phyloP scores from a whole-genome alignment of 2,113 vertebrate genomes.

The Poeciliopsis prolifica region DNA sequence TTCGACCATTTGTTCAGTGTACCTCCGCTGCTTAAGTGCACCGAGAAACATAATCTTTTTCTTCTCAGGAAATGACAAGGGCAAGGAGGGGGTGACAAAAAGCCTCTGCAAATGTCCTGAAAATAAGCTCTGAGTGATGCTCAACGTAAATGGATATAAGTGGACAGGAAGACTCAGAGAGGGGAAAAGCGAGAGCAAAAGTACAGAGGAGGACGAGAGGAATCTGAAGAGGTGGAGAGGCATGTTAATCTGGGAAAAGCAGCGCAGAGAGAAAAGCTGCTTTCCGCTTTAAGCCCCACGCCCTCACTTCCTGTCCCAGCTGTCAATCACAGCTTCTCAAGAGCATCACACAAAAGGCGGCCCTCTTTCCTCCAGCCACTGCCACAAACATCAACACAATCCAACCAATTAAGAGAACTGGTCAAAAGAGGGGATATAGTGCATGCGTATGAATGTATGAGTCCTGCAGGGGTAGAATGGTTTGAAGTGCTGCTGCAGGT shows the following conservation, averaged over 20 bases:
- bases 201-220: slow-evolving; percentile 43
- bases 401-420: slow-evolving; percentile 40
- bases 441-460: slow-evolving; percentile 10
- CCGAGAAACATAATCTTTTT: slow-evolving; percentile 43
- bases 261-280: slow-evolving; percentile 59
- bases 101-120: slow-evolving; percentile 19
- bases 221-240: slow-evolving; percentile 61
- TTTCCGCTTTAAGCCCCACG: slow-evolving; percentile 60
- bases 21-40: slow-evolving; percentile 40
- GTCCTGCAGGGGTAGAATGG: slow-evolving; percentile 19
- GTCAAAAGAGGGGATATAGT: slow-evolving; percentile 8
- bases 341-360: slow-evolving; percentile 56
- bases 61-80: slow-evolving; percentile 42
- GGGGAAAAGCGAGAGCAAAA: slow-evolving; percentile 15
- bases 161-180: slow-evolving; percentile 33
- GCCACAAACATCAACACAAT: slow-evolving; percentile 36
- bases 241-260: slow-evolving; percentile 70
- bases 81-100: slow-evolving; percentile 23
- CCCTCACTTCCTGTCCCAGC: slow-evolving; percentile 69
- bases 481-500: slow-evolving; percentile 45
- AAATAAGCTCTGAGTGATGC: slow-evolving; percentile 33
- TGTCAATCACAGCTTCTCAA: slow-evolving; percentile 70
- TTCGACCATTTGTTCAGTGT: slow-evolving; percentile 39
- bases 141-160: slow-evolving; percentile 42
- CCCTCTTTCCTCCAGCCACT: slow-evolving; percentile 9